phyloP scores from a whole-genome alignment of 2,113 vertebrate genomes.

The Rostratula benghalensis region DNA sequence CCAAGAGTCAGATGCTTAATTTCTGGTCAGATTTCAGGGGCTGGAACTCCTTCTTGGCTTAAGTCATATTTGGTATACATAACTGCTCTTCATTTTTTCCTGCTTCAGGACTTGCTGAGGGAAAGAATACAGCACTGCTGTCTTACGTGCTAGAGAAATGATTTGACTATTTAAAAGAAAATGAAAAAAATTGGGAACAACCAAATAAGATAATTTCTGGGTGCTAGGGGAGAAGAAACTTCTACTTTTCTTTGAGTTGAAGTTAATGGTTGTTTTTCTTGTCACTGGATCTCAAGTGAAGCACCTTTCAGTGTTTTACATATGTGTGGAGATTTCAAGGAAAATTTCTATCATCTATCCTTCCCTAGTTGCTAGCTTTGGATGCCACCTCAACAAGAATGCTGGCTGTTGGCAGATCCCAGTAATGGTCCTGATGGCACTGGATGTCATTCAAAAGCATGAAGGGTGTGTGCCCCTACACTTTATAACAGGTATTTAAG shows the following conservation, averaged over 20 bases:
- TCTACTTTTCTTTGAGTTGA: not conserved
- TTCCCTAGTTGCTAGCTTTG: not conserved
- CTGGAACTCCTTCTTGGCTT: not conserved
- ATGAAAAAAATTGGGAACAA: not conserved
- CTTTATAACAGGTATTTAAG: not conserved
- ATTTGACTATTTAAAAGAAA: not conserved
- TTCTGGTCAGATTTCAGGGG: not conserved
- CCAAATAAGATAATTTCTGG: not conserved
- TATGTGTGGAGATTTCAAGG: not conserved
- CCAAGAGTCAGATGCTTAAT: not conserved
- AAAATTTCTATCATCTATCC: not conserved
- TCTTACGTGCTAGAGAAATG: not conserved
- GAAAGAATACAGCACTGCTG: not conserved
- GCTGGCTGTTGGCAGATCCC: not conserved
- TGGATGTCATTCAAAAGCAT: not conserved
- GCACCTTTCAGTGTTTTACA: not conserved
- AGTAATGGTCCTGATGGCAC: not conserved
- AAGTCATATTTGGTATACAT: fast-evolving
- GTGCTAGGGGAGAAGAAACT: not conserved
- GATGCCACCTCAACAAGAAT: not conserved
- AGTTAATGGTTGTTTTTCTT: not conserved
- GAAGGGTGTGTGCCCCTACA: fast-evolving
- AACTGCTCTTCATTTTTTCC: not conserved
- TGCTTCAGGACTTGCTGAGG: not conserved
- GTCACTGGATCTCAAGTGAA: not conserved